A percentile compares a stretch with the other conserved stretches of the same genome.
These are phyloP conservation scores for Trachurus trachurus DNA, from an alignment of 2,797 vertebrate genomes.

Conservation along the genomic window DNA sequence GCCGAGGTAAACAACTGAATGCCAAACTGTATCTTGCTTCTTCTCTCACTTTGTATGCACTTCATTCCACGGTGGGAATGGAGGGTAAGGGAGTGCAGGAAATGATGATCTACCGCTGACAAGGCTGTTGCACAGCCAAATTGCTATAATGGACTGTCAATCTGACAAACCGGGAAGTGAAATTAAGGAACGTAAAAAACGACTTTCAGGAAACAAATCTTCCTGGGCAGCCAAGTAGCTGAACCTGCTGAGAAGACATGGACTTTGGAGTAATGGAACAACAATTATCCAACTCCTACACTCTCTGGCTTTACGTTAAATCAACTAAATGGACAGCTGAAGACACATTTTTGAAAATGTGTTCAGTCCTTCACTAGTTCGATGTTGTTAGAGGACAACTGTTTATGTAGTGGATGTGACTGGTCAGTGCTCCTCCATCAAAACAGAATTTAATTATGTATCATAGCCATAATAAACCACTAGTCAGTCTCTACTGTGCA, in stretches of 20 bases:
- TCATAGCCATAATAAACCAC: not conserved
- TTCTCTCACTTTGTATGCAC: constrained; percentile 23
- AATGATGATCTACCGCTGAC: constrained; percentile 58
- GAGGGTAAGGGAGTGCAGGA: constrained; percentile 24
- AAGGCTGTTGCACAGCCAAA: constrained; percentile 58
- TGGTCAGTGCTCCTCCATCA: not conserved
- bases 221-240: constrained; percentile 28
- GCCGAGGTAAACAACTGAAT: constrained; percentile 29
- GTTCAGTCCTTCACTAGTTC: not conserved
- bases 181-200: constrained; percentile 56
- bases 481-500: not conserved
- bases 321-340: constrained; percentile 30
- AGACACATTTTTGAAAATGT: constrained; percentile 19
- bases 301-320: constrained; percentile 32
- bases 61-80: constrained; percentile 17
- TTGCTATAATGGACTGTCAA: constrained; percentile 58
- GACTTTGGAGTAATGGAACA: constrained; percentile 30
- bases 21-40: constrained; percentile 31
- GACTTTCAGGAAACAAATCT: constrained; percentile 42
- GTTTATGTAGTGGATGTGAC: not conserved
- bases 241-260: constrained; percentile 20
- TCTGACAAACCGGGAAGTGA: constrained; percentile 47
- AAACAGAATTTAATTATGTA: constrained; percentile 7
- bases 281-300: constrained; percentile 44
- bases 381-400: not conserved